Evolutionary conservation across 2,888 invertebrate genomes (phyloP), one percentile per base, ranked within the genome.

Genomic region (Lasioglossum marginatum): DNA sequence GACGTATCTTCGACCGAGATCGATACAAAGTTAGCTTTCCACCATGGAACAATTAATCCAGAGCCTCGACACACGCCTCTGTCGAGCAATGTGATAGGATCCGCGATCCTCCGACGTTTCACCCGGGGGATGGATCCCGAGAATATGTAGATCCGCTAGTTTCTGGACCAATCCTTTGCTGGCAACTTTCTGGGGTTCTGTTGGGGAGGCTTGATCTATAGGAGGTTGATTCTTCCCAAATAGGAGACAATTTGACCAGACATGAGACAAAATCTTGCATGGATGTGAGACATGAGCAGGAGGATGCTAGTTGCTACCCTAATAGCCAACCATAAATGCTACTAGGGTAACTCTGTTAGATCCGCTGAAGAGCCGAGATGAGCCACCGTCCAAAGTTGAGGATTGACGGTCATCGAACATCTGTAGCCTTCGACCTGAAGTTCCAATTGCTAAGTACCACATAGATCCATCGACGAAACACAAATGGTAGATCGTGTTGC

Each of bases 41-140:
- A 40, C 16, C 10, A 52, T 5, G 45, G 31, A 48, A 74, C 73
- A 76, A 76, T 72, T 79, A 79, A 79, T 82, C 52, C 43, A 43
- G 34, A 12, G 31, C 5, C 34, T 34, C 27, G 63, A 27, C 14
- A n/a, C 37, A 16, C 48, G 43, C 6, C 66, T 27, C 34, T 12
- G 76, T 66, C 52, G 76, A 66, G n/a, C 14, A 4, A 19, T 12
- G 8, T 37, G 27, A 75, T 79, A 71, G 31, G 16, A 73, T 52
- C 57, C 52, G 37, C 37, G 60, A 48, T 66, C 34, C 34, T n/a
- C 23, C 19, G 31, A 6, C 60, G 27, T n/a, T 31, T 48, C 45
- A 19, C 3, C 8, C 31, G 8, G n/a, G 27, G 8, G 4, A n/a
- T 40, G 4, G n/a, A 8, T 34, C 23, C 37, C 14, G 0, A 19